These are phyloP conservation scores for Plectropomus leopardus DNA, from an alignment of 2,113 vertebrate genomes.

Conservation along the genomic window DNA sequence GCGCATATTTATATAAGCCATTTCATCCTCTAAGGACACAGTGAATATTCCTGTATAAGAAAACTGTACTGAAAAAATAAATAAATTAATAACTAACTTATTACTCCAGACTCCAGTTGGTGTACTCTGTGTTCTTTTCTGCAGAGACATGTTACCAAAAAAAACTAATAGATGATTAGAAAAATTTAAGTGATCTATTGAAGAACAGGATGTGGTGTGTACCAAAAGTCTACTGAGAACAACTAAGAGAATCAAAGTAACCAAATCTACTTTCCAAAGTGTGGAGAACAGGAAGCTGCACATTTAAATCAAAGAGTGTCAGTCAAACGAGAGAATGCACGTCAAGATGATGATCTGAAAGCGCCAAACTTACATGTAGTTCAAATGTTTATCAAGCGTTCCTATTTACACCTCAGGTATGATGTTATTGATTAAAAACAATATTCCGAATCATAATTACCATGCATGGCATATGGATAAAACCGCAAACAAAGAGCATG, in stretches of 20 bases:
- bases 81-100: background rate
- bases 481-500: too few relatives aligned
- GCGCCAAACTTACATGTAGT: too few relatives aligned
- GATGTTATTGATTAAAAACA: too few relatives aligned
- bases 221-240: background rate
- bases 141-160: background rate
- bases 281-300: constrained; percentile 2
- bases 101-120: background rate
- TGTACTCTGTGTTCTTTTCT: constrained; percentile 21
- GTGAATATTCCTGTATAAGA: background rate
- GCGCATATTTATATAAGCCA: background rate
- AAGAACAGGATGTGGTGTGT: background rate
- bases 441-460: too few relatives aligned
- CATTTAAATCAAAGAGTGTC: constrained; percentile 24
- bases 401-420: too few relatives aligned
- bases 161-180: background rate
- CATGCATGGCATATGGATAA: too few relatives aligned
- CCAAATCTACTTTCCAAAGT: background rate
- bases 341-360: too few relatives aligned
- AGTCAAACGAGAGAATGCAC: constrained; percentile 16
- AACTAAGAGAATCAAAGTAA: background rate
- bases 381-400: too few relatives aligned
- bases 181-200: background rate
- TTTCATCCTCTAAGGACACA: background rate
- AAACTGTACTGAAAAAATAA: background rate